Percentiles rank a stretch among this genome's conserved stretches.
phyloP scores from a whole-genome alignment of 1,140 invertebrate genomes.

The Apis laboriosa region DNA sequence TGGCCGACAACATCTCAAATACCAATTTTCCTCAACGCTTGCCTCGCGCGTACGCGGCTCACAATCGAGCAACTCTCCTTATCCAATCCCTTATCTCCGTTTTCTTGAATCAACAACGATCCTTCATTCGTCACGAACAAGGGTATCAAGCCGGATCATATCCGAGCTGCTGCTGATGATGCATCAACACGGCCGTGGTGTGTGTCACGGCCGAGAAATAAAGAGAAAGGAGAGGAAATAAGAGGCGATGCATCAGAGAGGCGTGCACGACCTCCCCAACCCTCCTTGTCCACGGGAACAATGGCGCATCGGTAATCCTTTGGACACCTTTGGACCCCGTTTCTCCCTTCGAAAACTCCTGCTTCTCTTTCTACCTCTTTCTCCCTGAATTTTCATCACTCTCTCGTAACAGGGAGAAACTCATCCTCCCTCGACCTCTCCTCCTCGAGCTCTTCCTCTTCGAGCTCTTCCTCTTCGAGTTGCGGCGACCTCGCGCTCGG shows the following conservation, averaged over 20 bases:
- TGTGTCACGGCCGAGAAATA: constrained; percentile 34
- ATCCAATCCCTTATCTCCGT: constrained; percentile 51
- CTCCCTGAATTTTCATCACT: constrained; percentile 25
- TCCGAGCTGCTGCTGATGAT: constrained; percentile 57
- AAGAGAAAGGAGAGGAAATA: constrained; percentile 21
- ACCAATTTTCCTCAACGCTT: constrained; percentile 8
- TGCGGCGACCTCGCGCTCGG: background rate
- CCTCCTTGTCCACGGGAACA: constrained; percentile 31
- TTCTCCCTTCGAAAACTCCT: constrained; percentile 40
- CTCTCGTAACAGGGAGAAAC: no score
- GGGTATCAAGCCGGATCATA: constrained; percentile 53
- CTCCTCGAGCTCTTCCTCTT: background rate
- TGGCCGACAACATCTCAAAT: background rate
- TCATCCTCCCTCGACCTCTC: background rate
- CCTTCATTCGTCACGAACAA: constrained; percentile 57
- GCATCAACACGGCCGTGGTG: constrained; percentile 36
- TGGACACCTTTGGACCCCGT: background rate
- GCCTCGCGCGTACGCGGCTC: background rate
- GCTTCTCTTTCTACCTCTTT: constrained; percentile 28
- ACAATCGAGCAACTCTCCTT: constrained; percentile 13
- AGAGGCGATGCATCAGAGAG: constrained; percentile 38
- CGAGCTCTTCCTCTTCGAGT: background rate
- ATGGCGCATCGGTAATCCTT: constrained; percentile 17
- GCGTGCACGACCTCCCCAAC: background rate
- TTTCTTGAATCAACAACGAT: constrained; percentile 38